Evolutionary conservation across 1,140 invertebrate genomes (phyloP), one percentile per base, ranked within the genome.

Genomic region (Drosophila repletoides): DNA sequence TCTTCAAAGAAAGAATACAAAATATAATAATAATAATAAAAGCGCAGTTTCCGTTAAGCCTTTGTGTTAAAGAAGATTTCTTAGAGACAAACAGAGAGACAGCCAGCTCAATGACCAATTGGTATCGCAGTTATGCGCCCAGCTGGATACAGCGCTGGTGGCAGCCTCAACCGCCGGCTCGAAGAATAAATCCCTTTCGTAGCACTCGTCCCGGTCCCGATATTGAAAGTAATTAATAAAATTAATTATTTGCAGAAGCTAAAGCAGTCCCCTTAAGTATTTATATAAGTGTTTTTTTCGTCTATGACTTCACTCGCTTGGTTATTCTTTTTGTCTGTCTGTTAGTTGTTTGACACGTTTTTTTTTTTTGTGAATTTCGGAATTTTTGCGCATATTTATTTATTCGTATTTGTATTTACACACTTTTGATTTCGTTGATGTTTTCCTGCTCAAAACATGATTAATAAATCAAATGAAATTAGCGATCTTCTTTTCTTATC

Each of bases 81-180:
- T 40, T n/a, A n/a, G n/a, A n/a, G n/a, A n/a, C n/a, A n/a, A 1
- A 2, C 10, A 3, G 15, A n/a, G 36, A 21, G 15, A 15, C 36
- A 40, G n/a, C n/a, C 9, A 40, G 31, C 7, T 49, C 28, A 21
- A 89, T 89, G 88, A 45, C 38, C 43, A 53, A 63, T 60, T 89
- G 83, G 88, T 89, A 89, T 71, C 55, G 79, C n/a, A 73, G 48
- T 28, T 88, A 88, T 56, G 58, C 88, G 6, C 88, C 88, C 28
- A 60, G 51, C 31, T 89, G 88, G 88, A 15, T 86, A 9, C 76
- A 89, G 46, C 79, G 83, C 28, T 89, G 70, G 67, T 76, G 64
- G 80, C 65, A 64, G 2, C 77, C 70, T 1, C 21, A 49, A 2
- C 76, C 48, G 4, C 81, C 46, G 6, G 4, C 52, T 3, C 60